These are phyloP conservation scores for Nothocercus julius DNA, from an alignment of 2,113 vertebrate species.

Conservation along the genomic window DNA sequence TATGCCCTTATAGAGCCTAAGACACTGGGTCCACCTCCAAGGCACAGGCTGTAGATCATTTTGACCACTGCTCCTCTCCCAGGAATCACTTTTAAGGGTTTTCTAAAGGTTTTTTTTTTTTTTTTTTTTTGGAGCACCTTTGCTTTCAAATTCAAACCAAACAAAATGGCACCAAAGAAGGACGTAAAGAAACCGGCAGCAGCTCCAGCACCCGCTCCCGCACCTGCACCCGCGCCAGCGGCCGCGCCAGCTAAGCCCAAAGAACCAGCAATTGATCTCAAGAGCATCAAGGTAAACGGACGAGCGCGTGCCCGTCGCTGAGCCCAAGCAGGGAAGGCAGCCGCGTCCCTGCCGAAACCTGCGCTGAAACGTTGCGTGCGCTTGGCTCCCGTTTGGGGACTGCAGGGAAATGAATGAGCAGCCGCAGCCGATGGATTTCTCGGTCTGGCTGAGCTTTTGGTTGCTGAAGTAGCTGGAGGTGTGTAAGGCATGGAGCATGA, in stretches of 20 bases:
- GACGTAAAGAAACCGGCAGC: slow-evolving; percentile 81
- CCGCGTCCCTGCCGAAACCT: not conserved
- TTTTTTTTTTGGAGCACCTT: slow-evolving; percentile 51
- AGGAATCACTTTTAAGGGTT: slow-evolving; percentile 68
- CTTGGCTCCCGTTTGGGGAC: not conserved
- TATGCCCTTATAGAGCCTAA: slow-evolving; percentile 78
- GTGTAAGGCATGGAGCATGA: not conserved
- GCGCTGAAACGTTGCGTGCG: not conserved
- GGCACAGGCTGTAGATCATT: slow-evolving; percentile 78
- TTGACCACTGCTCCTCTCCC: slow-evolving; percentile 64
- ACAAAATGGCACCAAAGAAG: slow-evolving; percentile 88
- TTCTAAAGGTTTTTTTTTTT: not conserved
- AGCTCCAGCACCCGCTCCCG: slow-evolving; percentile 60
- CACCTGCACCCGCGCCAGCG: slow-evolving; percentile 47
- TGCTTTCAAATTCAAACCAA: slow-evolving; percentile 50
- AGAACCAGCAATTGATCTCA: slow-evolving; percentile 80
- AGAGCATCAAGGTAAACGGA: slow-evolving; percentile 82
- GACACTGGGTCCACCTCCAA: slow-evolving; percentile 76
- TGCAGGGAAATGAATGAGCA: slow-evolving; percentile 35
- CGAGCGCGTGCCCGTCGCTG: slow-evolving; percentile 11
- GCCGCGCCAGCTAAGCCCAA: slow-evolving; percentile 78
- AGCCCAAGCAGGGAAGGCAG: not conserved
- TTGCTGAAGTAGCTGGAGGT: not conserved
- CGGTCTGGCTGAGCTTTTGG: slow-evolving; percentile 6
- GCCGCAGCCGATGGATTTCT: not conserved